Conservation (phyloP, 2,888 invertebrate species). For the Labia minor region DNA sequence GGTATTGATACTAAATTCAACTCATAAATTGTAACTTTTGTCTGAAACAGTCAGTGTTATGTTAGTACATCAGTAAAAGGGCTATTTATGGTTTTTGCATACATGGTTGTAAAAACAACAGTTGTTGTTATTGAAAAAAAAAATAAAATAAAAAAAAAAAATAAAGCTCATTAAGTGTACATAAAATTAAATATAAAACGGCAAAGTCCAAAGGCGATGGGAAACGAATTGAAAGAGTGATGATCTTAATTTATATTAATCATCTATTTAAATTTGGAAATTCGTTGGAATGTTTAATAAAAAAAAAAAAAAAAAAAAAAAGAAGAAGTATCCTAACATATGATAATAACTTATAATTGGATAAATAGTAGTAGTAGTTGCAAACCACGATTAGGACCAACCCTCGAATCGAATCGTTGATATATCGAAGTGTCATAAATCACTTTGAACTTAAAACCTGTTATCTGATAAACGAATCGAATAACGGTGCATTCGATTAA, state of each 20-base stretch:
- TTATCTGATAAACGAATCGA: background rate
- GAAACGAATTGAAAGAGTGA: background rate
- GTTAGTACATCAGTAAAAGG: too few species aligned
- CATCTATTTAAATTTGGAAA: background rate
- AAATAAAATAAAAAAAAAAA: too few species aligned
- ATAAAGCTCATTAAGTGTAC: too few species aligned
- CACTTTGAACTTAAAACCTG: background rate
- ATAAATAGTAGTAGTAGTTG: slow-evolving; percentile 2
- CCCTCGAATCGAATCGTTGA: slow-evolving; percentile 1
- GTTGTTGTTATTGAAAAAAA: too few species aligned
- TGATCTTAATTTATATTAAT: background rate
- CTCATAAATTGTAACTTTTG: too few species aligned
- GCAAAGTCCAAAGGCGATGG: too few species aligned
- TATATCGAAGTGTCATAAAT: slow-evolving; percentile 1
- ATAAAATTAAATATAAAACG: too few species aligned
- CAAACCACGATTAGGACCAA: background rate
- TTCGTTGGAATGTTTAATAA: background rate
- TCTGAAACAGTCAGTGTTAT: too few species aligned
- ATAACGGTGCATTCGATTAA: background rate
- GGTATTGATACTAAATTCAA: too few species aligned
- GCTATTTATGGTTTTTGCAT: too few species aligned
- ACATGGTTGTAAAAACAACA: too few species aligned
- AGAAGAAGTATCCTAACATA: background rate
- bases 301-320: background rate
- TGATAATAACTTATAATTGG: slow-evolving; percentile 13